phyloP scores from a whole-genome alignment of 2,797 vertebrate species.

The Heterohyrax brucei region DNA sequence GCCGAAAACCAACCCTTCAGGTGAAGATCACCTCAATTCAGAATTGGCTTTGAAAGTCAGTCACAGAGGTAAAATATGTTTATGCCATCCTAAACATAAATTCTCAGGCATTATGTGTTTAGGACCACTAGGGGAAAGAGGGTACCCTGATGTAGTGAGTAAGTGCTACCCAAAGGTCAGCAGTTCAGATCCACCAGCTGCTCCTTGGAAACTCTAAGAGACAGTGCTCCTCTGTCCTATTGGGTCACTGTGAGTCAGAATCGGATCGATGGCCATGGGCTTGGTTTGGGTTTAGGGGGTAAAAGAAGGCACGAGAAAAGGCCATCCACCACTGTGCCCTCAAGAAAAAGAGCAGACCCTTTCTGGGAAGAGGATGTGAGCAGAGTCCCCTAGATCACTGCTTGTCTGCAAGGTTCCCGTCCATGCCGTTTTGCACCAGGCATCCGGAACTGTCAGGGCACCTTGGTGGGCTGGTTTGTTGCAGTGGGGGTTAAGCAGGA shows the following conservation, averaged over 20 bases:
- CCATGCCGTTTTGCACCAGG: neutral
- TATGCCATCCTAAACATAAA: neutral
- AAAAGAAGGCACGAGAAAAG: neutral
- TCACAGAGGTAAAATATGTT: neutral
- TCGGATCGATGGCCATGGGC: no score
- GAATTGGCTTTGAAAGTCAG: neutral
- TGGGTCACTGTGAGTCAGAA: no score
- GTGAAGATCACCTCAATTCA: neutral
- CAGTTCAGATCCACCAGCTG: no score
- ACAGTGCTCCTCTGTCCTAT: no score
- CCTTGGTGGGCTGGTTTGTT: neutral
- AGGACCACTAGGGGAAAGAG: neutral
- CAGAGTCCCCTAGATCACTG: neutral
- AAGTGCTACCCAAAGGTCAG: no score
- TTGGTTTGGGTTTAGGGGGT: neutral
- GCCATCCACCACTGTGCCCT: neutral
- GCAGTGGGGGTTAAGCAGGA: neutral
- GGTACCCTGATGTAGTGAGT: no score
- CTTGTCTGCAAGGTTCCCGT: rapidly evolving
- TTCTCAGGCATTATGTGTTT: neutral
- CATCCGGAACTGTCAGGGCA: neutral
- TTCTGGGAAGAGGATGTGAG: neutral
- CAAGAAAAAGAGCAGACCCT: neutral
- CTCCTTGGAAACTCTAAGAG: no score
- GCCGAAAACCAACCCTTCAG: neutral